phyloP scores from a whole-genome alignment of 2,797 vertebrate species.

The Psittacula echo region DNA sequence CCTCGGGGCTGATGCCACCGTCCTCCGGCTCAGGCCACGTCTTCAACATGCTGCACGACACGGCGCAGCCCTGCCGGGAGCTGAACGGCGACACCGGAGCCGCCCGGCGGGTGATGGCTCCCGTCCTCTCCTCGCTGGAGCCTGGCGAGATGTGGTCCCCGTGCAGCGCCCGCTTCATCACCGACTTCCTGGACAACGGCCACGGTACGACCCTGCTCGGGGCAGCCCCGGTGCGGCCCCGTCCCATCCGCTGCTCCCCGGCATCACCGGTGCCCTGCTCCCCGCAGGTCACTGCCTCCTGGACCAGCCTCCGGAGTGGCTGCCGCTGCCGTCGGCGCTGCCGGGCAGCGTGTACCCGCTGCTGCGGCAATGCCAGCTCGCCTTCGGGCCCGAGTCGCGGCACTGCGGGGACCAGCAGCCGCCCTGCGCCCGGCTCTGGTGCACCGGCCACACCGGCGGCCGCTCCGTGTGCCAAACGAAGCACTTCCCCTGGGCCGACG shows the following conservation, averaged over 20 bases:
- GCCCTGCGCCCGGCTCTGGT: slow-evolving; percentile 77
- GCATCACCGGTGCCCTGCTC: neutral
- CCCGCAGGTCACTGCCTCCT: slow-evolving; percentile 76
- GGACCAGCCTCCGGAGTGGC: slow-evolving; percentile 73
- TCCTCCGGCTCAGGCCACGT: slow-evolving; percentile 62
- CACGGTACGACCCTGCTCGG: slow-evolving; percentile 34
- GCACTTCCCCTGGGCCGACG: slow-evolving; percentile 79
- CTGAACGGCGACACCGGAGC: slow-evolving; percentile 45
- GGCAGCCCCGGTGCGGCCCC: neutral
- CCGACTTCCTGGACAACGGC: slow-evolving; percentile 78
- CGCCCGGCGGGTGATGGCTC: slow-evolving; percentile 74
- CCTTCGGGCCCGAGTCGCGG: slow-evolving; percentile 73
- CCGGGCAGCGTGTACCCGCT: slow-evolving; percentile 73
- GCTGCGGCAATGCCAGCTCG: slow-evolving; percentile 77
- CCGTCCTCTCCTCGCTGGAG: slow-evolving; percentile 75
- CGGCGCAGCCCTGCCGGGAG: slow-evolving; percentile 64
- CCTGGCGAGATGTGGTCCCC: slow-evolving; percentile 78
- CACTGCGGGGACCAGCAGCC: slow-evolving; percentile 74
- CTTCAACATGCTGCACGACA: slow-evolving; percentile 80
- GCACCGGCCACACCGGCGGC: slow-evolving; percentile 69
- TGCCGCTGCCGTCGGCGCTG: slow-evolving; percentile 71
- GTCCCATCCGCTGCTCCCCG: rapidly evolving
- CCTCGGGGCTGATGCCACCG: rapidly evolving
- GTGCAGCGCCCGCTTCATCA: slow-evolving; percentile 77
- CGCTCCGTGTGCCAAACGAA: slow-evolving; percentile 79